A percentile compares a stretch with the other conserved stretches of the same genome.
phyloP scores from a whole-genome alignment of 1,140 invertebrate species.

The Diprion similis region DNA sequence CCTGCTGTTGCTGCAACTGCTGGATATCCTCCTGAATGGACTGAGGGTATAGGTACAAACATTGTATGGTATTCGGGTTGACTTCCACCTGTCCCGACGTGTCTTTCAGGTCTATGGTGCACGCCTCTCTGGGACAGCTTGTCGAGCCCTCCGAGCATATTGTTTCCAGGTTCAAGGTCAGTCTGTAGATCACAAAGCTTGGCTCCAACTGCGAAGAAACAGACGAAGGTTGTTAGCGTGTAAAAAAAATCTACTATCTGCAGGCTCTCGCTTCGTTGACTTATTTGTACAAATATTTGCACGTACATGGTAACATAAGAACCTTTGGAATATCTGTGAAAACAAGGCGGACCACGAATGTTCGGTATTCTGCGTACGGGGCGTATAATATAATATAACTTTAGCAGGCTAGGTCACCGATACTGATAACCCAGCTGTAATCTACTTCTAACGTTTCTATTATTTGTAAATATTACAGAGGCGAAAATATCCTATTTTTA shows the following conservation, averaged over 20 bases:
- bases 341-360: too few species aligned
- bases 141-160: constrained; percentile 36
- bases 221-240: constrained; percentile 9
- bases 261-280: not conserved
- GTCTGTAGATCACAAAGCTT: constrained; percentile 42
- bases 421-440: too few species aligned
- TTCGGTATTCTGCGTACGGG: too few species aligned
- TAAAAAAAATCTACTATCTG: not conserved
- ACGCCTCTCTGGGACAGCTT: constrained; percentile 46
- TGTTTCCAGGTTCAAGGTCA: constrained; percentile 47
- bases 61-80: constrained; percentile 45
- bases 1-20: constrained; percentile 11
- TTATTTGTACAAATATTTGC: constrained; percentile 18
- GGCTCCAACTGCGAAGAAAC: constrained; percentile 42
- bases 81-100: constrained; percentile 42
- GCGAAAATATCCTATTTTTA: too few species aligned
- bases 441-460: too few species aligned
- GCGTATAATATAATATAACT: too few species aligned
- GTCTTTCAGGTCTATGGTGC: constrained; percentile 48
- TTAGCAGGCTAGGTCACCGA: too few species aligned
- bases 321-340: too few species aligned
- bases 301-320: not conserved
- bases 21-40: constrained; percentile 27
- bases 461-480: too few species aligned
- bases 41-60: constrained; percentile 44